Evolutionary conservation across 2,888 invertebrate species (phyloP).

Genomic region (Diarsia dahlii): DNA sequence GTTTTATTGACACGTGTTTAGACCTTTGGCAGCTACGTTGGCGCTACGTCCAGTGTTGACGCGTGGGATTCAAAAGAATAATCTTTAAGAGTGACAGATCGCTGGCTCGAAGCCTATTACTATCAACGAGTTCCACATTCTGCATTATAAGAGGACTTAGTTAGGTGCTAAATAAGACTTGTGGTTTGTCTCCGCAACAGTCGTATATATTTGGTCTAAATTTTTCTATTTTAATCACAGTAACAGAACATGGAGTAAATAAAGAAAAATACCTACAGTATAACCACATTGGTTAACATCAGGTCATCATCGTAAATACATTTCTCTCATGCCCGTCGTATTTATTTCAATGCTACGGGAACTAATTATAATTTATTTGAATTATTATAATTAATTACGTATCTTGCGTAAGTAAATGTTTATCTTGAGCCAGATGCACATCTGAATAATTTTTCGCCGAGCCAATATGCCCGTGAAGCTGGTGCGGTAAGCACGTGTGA

Average conservation of each 20-base stretch:
- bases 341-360: constrained; percentile 40
- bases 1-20: constrained; percentile 27
- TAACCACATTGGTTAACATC: constrained; percentile 11
- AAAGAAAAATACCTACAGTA: constrained; percentile 16
- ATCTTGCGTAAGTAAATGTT: constrained; percentile 58
- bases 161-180: not conserved
- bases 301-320: constrained; percentile 25
- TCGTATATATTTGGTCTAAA: not conserved
- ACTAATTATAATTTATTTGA: constrained; percentile 53
- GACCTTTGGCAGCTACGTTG: constrained; percentile 52
- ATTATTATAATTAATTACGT: constrained; percentile 57
- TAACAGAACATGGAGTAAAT: not conserved
- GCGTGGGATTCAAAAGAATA: constrained; percentile 41
- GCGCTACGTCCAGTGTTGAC: constrained; percentile 42
- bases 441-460: constrained; percentile 52
- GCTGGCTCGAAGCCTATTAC: constrained; percentile 48
- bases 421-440: constrained; percentile 62
- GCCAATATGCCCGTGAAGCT: constrained; percentile 58
- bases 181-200: not conserved
- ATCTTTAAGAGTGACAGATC: constrained; percentile 46
- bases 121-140: constrained; percentile 18
- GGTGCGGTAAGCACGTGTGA: constrained; percentile 51
- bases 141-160: constrained; percentile 1
- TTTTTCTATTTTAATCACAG: not conserved
- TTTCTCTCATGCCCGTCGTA: constrained; percentile 16